Evolutionary conservation across 1,140 invertebrate genomes (phyloP), one percentile per base, ranked within the genome.

Genomic region (Augochlora pura): DNA sequence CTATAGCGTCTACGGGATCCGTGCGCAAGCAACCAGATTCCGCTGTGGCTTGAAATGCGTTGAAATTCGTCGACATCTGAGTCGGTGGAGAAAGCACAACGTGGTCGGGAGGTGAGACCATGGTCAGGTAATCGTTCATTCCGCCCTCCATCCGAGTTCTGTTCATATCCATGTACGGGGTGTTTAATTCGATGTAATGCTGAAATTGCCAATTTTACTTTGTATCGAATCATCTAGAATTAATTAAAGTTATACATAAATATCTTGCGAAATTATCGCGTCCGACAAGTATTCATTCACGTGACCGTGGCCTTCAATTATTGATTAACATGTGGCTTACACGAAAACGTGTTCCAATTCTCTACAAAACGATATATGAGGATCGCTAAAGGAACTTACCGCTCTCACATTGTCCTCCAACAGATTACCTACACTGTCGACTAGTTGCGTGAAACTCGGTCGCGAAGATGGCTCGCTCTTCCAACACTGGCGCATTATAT

Each of bases 401-500:
- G 95, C 95, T 93, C 95, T 95, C 0, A 97, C 95, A 89, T 95
- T 96, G 74, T 97, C 96, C 87, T 98, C 96, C 32, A 99, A 93
- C 88, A 98, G 94, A 42, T 94, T 93, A 32, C 97, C 97, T 59
- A 99, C 94, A 16, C 93, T 94, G 57, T 96, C 94, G 32, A 96
- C 95, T 54, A 98, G 93, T 80, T 96, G 94, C 10, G 94, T 93
- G 88, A 99, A 99, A 39, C 95, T 94, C 0, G 98, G 98, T 75
- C 98, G 92, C 14, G 94, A 89, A 0, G 94, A 94, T 1, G 98
- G 97, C 83, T 96, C 96, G 3, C 95, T 94, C 66, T 95, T 93
- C 98, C 98, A 99, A 88, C 97, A 98, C 64, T 96, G 94, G 8
- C 94, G 85, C 97, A 99, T 98, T 64, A 98, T 95, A 38, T 96